phyloP scores from a whole-genome alignment of 2,888 invertebrate species.

The Bruchidius siliquastri region DNA sequence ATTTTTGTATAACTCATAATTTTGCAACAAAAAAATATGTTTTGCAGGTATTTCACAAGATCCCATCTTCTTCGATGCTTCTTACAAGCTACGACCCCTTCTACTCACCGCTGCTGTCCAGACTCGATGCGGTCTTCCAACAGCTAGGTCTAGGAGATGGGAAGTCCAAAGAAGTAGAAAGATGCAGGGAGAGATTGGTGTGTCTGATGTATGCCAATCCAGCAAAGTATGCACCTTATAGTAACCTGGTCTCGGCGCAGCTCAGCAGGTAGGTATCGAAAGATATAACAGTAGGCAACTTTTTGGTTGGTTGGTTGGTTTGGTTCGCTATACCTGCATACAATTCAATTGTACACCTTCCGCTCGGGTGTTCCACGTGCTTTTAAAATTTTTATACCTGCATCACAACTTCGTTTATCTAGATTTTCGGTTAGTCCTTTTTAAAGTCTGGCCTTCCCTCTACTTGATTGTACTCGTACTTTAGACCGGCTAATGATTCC shows the following conservation, averaged over 20 bases:
- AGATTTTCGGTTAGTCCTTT: too few relatives aligned
- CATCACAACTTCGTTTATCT: too few relatives aligned
- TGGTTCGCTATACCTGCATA: too few relatives aligned
- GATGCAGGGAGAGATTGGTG: conserved; percentile 76
- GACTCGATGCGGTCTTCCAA: conserved; percentile 79
- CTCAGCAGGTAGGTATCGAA: conserved; percentile 65
- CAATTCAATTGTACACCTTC: too few relatives aligned
- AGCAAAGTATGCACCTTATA: conserved; percentile 83
- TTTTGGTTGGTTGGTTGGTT: too few relatives aligned
- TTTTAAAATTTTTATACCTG: too few relatives aligned
- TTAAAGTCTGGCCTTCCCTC: too few relatives aligned
- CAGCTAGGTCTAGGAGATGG: conserved; percentile 57
- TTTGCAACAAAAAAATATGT: neutral
- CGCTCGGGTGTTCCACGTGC: too few relatives aligned
- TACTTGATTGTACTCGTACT: too few relatives aligned
- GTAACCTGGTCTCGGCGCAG: conserved; percentile 83
- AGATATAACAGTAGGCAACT: too few relatives aligned
- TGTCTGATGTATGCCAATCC: conserved; percentile 86
- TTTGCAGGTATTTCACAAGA: conserved; percentile 66
- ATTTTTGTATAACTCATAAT: too few relatives aligned
- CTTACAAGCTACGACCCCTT: conserved; percentile 86
- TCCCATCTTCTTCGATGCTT: conserved; percentile 75
- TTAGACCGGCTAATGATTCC: too few relatives aligned
- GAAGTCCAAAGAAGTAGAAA: conserved; percentile 55
- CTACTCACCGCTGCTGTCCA: conserved; percentile 79